Evolutionary conservation across 2,113 vertebrate species (phyloP).

Genomic region (Equus quagga): DNA sequence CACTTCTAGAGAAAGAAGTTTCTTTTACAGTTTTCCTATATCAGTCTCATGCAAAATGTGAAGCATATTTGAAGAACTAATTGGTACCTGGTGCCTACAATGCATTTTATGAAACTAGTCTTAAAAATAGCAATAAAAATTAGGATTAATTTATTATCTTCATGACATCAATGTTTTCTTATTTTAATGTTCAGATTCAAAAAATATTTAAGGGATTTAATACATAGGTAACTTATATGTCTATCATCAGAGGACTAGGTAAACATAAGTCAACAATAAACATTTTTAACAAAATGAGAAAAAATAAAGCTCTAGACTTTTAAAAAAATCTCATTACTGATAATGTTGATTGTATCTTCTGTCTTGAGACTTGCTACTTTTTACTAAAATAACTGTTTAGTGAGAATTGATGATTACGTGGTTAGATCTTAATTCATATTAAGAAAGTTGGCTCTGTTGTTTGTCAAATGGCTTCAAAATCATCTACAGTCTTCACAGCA

Average conservation of each 20-base stretch:
- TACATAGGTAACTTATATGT: neutral
- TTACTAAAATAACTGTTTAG: neutral
- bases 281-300: neutral
- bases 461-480: neutral
- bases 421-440: neutral
- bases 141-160: neutral
- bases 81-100: neutral
- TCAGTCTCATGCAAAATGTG: neutral
- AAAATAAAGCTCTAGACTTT: neutral
- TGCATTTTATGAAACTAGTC: neutral
- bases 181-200: neutral
- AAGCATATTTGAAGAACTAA: neutral
- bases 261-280: neutral
- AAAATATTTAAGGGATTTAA: neutral
- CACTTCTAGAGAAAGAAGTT: neutral
- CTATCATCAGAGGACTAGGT: neutral
- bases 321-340: neutral
- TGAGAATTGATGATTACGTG: neutral
- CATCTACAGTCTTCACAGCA: neutral
- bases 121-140: neutral
- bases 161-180: neutral
- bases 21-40: neutral
- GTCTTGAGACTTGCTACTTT: neutral
- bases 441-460: neutral
- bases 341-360: neutral